Evolutionary conservation across 2,113 vertebrate species (phyloP).

Genomic region (Ahaetulla prasina): DNA sequence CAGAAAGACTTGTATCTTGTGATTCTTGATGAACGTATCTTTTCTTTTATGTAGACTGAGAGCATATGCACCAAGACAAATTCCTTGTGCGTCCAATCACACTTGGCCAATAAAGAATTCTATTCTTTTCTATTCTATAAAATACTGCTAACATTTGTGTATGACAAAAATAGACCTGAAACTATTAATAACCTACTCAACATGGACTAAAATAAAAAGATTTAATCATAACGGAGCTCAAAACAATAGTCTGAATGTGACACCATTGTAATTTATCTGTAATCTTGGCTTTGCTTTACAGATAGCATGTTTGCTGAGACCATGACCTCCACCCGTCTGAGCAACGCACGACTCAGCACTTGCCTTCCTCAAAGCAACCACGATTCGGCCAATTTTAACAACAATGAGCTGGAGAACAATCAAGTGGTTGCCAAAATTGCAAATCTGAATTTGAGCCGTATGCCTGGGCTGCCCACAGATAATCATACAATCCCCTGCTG

Average conservation of each 20-base stretch:
- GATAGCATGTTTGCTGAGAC: slow-evolving; percentile 95
- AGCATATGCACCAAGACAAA: too few relatives aligned
- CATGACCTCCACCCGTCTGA: slow-evolving; percentile 83
- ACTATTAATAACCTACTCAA: background rate
- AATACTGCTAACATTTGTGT: background rate
- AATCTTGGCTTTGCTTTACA: slow-evolving; percentile 61
- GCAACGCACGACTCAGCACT: slow-evolving; percentile 85
- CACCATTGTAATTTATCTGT: slow-evolving; percentile 9
- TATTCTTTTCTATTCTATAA: too few relatives aligned
- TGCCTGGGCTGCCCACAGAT: slow-evolving; percentile 65
- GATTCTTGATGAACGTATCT: too few relatives aligned
- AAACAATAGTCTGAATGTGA: background rate
- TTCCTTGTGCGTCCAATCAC: too few relatives aligned
- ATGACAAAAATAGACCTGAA: background rate
- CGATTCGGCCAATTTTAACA: slow-evolving; percentile 96
- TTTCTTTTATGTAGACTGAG: too few relatives aligned
- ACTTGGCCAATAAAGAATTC: too few relatives aligned
- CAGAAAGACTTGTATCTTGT: background rate
- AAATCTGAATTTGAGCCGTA: slow-evolving; percentile 80
- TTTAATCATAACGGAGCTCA: background rate
- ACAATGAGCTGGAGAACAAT: slow-evolving; percentile 95
- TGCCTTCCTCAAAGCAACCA: slow-evolving; percentile 93
- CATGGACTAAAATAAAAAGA: background rate
- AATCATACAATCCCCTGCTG: slow-evolving; percentile 85
- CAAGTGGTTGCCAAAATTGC: slow-evolving; percentile 94